Percentiles rank a stretch among this genome's conserved stretches.
Conservation (phyloP, 2,113 vertebrate species). For the Eublepharis macularius region DNA sequence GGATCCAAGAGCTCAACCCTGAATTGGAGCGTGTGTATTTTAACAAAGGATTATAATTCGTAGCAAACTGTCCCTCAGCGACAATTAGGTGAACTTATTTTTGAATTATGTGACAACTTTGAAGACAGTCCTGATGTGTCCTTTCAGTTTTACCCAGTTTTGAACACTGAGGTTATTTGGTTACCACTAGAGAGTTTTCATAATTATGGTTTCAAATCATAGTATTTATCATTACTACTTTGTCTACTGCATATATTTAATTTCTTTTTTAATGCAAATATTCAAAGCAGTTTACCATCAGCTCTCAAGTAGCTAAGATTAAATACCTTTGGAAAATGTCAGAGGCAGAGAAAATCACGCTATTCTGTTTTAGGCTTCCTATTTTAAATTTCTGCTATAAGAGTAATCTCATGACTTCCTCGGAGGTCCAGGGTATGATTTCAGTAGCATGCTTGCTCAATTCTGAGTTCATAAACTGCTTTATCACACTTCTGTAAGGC, state of each 20-base stretch:
- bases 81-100: slow-evolving; percentile 38
- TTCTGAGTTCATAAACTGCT: neutral
- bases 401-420: neutral
- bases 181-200: slow-evolving; percentile 28
- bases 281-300: slow-evolving; percentile 52
- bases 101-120: slow-evolving; percentile 17
- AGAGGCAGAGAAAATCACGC: slow-evolving; percentile 45
- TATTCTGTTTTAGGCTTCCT: slow-evolving; percentile 31
- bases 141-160: slow-evolving; percentile 38
- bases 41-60: slow-evolving; percentile 92
- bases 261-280: slow-evolving; percentile 45
- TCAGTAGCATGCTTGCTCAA: neutral
- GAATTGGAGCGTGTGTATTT: slow-evolving; percentile 89
- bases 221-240: slow-evolving; percentile 22
- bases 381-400: neutral
- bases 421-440: neutral
- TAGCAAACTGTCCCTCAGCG: neutral
- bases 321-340: slow-evolving; percentile 24
- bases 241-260: slow-evolving; percentile 40
- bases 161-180: slow-evolving; percentile 9
- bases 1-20: slow-evolving; percentile 82
- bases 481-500: neutral
- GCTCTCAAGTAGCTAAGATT: slow-evolving; percentile 38
- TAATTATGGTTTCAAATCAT: slow-evolving; percentile 27
- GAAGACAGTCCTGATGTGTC: slow-evolving; percentile 28